Base-by-base conservation (phyloP, 1,140 invertebrate species). In the Asobara japonica region DNA sequence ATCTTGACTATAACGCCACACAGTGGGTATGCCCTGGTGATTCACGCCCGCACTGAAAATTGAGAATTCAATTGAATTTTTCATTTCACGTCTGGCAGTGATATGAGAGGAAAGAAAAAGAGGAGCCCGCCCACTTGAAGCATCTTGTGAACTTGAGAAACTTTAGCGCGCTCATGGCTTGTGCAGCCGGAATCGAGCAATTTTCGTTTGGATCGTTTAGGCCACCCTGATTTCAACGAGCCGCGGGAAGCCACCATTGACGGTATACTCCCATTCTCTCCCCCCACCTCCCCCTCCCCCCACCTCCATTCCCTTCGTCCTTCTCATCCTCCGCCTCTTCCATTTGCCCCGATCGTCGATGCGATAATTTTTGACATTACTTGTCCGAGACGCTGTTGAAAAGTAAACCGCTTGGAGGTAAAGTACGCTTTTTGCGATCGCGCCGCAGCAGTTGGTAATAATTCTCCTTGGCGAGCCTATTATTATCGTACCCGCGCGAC, bases 351-450 rank as follows among this genome's bases (percentile, higher is more conserved):
- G 33, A 61, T 61, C 33, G 48, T 51, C 51, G 51, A 18, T 27
- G 56, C 51, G 56, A 69, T 69, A 69, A 69, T 69, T 69, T 69
- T 69, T 69, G 56, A 69, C 67, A 69, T 69, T 69, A 69, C 67
- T 48, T 60, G 67, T 38, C 25, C n/a, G 67, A 61, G 67, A 69
- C 33, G 30, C 31, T 60, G 25, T 38, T 61, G 67, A 60, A 69
- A 69, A 69, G 41, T 69, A 69, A 69, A 69, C 67, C 41, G 67
- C 67, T 69, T 33, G 18, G 29, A 56, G 67, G 67, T 69, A 69
- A 69, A 69, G 67, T 61, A 69, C 18, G 33, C 56, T 69, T 69
- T 69, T 69, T 41, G 31, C 67, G 18, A 61, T 61, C 56, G 45
- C 22, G 45, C 66, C 22, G 66, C 67, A 69, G 67, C 30, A 51